Base-by-base conservation (phyloP, 2,888 invertebrate species). In the Lasioglossum figueresi region DNA sequence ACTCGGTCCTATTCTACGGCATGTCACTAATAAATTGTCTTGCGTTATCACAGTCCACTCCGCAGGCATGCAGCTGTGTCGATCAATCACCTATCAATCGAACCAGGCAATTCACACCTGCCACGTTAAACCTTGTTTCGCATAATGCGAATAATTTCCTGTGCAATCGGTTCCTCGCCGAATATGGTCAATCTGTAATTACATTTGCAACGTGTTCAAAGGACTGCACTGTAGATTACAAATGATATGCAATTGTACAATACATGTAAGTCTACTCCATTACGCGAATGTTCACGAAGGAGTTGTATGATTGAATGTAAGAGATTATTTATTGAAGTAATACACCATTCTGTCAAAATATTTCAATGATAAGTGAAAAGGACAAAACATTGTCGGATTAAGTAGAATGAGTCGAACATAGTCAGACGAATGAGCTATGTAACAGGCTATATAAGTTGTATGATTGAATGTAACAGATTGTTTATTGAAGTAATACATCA, bases 71-170 rank as follows among this genome's bases (percentile, higher is more conserved):
- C 83, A 77, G 31, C 76, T 77, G 73, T 45, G 73, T 74, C 74
- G 56, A 83, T 83, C 83, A 82, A 83, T 74, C 83, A 77, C 59
- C 70, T 48, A 63, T 77, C 77, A 77, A 82, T 84, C 74, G 59
- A 63, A 77, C 59, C 70, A 70, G 66, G n/a, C 76, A 70, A 77
- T 77, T 82, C 56, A 43, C 73, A 73, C 76, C n/a, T 76, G 31
- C 14, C n/a, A 31, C 19, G 73, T 48, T 77, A 43, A 52, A 70
- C 27, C 56, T 37, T 63, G 74, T 68, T 70, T 66, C 70, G 70
- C n/a, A 59, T 83, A 84, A 82, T 77, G 27, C 40, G 59, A 52
- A 63, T 84, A 83, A 84, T 84, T 84, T 78, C 43, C 78, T 45
- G 34, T 45, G 43, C 45, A 68, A 63, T 19, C 34, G 56, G 43